Conservation (phyloP, 64 coral and sea anemone genomes). For the Trachythela sp. region DNA sequence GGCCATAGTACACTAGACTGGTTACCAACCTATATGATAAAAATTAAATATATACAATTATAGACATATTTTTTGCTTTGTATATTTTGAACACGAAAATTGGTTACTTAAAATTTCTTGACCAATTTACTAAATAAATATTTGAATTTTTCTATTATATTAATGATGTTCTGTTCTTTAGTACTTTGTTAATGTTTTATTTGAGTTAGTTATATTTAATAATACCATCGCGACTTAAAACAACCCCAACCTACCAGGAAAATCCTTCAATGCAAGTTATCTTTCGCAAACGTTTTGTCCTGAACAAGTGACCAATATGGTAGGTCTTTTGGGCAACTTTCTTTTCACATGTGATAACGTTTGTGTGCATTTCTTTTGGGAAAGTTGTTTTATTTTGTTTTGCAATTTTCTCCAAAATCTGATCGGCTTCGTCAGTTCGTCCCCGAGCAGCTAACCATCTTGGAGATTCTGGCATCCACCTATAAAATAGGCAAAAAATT, state of each 20-base stretch:
- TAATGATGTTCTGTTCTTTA: too few relatives aligned
- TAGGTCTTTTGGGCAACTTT: constrained; percentile 62
- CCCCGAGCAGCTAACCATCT: constrained; percentile 86
- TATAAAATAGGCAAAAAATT: background rate
- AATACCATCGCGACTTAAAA: background rate
- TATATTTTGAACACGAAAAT: too few relatives aligned
- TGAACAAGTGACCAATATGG: constrained; percentile 86
- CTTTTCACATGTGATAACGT: background rate
- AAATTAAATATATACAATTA: background rate
- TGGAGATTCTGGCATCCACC: constrained; percentile 85
- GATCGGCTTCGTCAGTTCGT: constrained; percentile 67
- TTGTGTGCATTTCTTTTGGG: constrained; percentile 15
- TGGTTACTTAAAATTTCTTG: too few relatives aligned
- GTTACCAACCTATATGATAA: constrained; percentile 57
- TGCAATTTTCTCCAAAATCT: constrained; percentile 65
- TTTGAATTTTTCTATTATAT: too few relatives aligned
- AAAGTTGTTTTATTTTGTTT: constrained; percentile 48
- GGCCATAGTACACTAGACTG: constrained; percentile 84
- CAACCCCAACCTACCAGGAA: constrained; percentile 67
- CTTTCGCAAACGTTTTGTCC: constrained; percentile 67
- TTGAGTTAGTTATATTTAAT: background rate
- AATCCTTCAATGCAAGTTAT: constrained; percentile 78
- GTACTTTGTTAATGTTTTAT: too few relatives aligned
- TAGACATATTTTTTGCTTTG: too few relatives aligned
- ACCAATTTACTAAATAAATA: too few relatives aligned